Evolutionary conservation across 2,797 vertebrate genomes (phyloP), one percentile per base, ranked within the genome.

Genomic region (Anomalospiza imberbis): DNA sequence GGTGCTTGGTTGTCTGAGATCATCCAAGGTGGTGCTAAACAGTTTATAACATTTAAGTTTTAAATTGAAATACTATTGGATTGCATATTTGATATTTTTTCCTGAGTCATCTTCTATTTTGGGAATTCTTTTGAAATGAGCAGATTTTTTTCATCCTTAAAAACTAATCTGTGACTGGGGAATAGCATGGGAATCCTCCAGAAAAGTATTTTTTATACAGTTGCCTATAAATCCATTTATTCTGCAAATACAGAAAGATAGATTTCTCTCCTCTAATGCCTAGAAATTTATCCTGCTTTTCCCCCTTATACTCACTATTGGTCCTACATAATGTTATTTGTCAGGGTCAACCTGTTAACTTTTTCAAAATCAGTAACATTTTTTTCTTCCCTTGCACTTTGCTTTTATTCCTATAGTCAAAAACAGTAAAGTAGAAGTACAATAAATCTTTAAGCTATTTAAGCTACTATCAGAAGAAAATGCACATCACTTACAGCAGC

Each of bases 391-490:
- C 11, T 74, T 53, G 22, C 2, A 1, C 21, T 45, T 81, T 61
- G 3, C 2, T 50, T 72, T 88, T 89, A 55, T 88, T 88, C 28
- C 53, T 60, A 17, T 4, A 42, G 5, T 63, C 20, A 42, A 79
- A 91, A 93, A 1, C 2, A 21, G 3, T 63, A 44, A 71, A 71
- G 4, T 29, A 82, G 14, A 85, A 91, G 7, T 87, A 84, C 44
- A 92, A 87, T 76, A 72, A 75, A 76, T 50, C 9, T 79, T 82
- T 48, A 83, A 77, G 17, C 9, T 82, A 70, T 67, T 60, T 60
- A 38, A 60, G 57, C 12, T 89, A 47, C 32, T 85, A 71, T 70
- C 45, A 80, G 36, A 89, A 62, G 17, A 74, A 85, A 88, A 83
- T 65, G 32, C 8, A 67, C 21, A 57, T 82, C 38, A 45, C 15